Percentiles rank a stretch among this genome's conserved stretches.
Conservation (phyloP, 2,888 invertebrate genomes). For the Pardosa pseudoannulata region DNA sequence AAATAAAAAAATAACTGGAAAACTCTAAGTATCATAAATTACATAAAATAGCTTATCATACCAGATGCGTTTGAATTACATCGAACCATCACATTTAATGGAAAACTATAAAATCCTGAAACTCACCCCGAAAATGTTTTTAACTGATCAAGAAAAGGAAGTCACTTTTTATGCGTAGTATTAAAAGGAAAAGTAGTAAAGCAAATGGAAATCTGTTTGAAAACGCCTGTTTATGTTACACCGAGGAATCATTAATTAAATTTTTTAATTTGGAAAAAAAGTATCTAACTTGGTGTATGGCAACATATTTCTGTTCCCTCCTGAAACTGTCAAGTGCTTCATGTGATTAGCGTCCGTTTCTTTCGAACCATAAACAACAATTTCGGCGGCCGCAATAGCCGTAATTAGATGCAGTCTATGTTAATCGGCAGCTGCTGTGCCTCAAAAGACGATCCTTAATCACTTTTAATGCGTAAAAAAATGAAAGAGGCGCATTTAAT, state of each 20-base stretch:
- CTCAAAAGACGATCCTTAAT: conserved; percentile 67
- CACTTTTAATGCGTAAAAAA: conserved; percentile 69
- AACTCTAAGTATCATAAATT: no score
- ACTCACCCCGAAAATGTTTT: no score
- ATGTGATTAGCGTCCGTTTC: conserved; percentile 22
- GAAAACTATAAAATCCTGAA: no score
- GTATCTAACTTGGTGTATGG: not conserved
- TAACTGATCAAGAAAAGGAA: no score
- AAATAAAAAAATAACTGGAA: no score
- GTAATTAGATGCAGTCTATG: conserved; percentile 64
- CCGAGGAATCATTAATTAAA: not conserved
- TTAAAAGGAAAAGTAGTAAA: no score
- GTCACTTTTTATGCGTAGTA: no score
- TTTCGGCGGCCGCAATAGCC: conserved; percentile 44
- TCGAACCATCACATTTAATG: no score
- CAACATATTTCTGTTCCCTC: not conserved
- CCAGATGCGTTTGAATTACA: no score
- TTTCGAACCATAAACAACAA: conserved; percentile 68
- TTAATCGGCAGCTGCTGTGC: conserved; percentile 58
- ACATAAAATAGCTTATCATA: no score
- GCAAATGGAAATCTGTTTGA: no score
- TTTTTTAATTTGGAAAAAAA: not conserved
- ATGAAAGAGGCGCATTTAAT: conserved; percentile 56
- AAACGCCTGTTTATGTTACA: no score
- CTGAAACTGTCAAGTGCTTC: not conserved